phyloP scores from a whole-genome alignment of 1,140 invertebrate species.

The Aethina tumida region DNA sequence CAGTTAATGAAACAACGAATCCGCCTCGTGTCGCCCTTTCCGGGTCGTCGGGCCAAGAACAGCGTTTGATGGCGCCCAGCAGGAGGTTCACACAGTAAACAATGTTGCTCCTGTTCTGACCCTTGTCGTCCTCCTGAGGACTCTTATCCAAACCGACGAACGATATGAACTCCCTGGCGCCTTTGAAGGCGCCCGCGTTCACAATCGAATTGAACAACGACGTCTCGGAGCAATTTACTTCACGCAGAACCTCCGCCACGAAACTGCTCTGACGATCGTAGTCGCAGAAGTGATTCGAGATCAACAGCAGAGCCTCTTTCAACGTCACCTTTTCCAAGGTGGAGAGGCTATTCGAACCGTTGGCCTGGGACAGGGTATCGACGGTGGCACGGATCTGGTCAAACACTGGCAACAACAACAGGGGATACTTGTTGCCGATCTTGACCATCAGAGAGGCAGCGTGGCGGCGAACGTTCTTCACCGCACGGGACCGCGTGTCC shows the following conservation, averaged over 20 bases:
- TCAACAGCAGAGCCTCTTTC: constrained; percentile 64
- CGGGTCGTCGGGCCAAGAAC: constrained; percentile 70
- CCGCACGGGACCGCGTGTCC: constrained; percentile 53
- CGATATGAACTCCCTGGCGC: constrained; percentile 57
- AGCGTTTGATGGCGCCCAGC: constrained; percentile 74
- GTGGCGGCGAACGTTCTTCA: constrained; percentile 79
- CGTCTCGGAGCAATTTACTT: too few relatives aligned
- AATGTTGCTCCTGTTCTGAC: constrained; percentile 49
- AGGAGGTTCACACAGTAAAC: constrained; percentile 63
- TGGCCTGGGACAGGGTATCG: constrained; percentile 50
- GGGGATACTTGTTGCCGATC: constrained; percentile 75
- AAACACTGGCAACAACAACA: constrained; percentile 76
- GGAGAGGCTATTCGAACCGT: constrained; percentile 54
- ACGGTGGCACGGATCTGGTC: constrained; percentile 70
- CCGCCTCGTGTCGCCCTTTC: constrained; percentile 69
- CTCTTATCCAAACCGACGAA: constrained; percentile 51
- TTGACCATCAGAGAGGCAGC: constrained; percentile 84
- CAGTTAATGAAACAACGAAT: constrained; percentile 65
- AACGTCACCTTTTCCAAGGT: constrained; percentile 76
- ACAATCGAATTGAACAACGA: constrained; percentile 44
- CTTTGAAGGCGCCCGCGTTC: constrained; percentile 43
- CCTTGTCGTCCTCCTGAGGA: constrained; percentile 47
- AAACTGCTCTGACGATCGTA: constrained; percentile 76
- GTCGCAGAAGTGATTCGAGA: constrained; percentile 80
- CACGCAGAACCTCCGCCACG: constrained; percentile 65